These are phyloP conservation scores for Poecilobothrus nobilitatus DNA, from an alignment of 2,888 invertebrate species.

Conservation along the genomic window DNA sequence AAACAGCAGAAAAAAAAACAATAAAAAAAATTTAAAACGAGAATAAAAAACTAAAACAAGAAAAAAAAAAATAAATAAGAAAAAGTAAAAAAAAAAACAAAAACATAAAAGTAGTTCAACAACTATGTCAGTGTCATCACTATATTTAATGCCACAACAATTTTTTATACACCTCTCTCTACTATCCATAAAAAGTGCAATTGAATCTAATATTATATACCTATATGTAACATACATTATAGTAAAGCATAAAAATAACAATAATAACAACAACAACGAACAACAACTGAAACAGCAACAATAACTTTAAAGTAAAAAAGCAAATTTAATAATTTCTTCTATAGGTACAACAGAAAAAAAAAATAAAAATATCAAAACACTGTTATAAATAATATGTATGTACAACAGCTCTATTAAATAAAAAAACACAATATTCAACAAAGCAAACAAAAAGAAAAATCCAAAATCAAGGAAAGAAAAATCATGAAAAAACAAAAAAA, in stretches of 20 bases:
- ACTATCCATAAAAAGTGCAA: neutral
- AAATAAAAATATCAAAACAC: too few species aligned
- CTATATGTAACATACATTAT: neutral
- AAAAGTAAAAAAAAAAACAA: neutral
- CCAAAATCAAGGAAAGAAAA: neutral
- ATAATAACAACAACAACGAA: too few species aligned
- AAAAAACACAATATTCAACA: too few species aligned
- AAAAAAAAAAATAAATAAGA: neutral
- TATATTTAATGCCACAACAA: neutral
- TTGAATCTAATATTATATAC: neutral
- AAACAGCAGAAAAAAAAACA: neutral
- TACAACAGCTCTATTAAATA: too few species aligned
- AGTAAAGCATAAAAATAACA: neutral
- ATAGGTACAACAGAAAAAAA: neutral
- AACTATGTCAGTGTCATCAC: conserved; percentile 23
- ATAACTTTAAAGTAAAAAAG: neutral
- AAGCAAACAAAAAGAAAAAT: neutral
- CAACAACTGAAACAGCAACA: too few species aligned
- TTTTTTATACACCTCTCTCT: neutral
- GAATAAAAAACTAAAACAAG: neutral
- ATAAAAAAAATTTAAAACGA: too few species aligned
- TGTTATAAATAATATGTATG: too few species aligned
- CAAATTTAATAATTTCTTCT: neutral
- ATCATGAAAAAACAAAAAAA: too few species aligned
- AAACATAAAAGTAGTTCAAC: conserved; percentile 13